Conservation (phyloP, 2,113 vertebrate genomes). For the Tetrao urogallus region DNA sequence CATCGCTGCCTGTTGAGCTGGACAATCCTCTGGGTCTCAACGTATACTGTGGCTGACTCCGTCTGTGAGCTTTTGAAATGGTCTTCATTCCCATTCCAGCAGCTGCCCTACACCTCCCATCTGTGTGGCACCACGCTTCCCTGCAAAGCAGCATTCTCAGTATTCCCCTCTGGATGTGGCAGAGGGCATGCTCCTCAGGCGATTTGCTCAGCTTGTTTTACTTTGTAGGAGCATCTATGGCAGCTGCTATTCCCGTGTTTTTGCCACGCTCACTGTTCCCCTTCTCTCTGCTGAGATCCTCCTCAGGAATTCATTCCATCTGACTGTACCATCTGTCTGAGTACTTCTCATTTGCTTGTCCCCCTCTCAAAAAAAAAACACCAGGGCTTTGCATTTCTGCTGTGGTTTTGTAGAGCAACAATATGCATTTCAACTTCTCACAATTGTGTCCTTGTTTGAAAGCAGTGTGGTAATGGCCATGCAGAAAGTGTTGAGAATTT, state of each 20-base stretch:
- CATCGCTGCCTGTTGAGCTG: not conserved
- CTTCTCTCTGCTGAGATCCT: not conserved
- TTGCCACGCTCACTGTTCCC: not conserved
- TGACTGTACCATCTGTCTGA: conserved; percentile 31
- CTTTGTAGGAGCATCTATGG: not conserved
- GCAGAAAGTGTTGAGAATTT: not conserved
- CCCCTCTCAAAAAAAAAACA: not conserved
- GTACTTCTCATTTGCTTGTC: not conserved
- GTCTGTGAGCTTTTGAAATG: not conserved
- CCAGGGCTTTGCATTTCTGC: not conserved
- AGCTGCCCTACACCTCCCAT: not conserved
- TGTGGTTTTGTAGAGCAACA: not conserved
- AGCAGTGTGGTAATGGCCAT: not conserved
- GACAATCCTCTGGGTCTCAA: not conserved
- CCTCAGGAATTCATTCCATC: conserved; percentile 11
- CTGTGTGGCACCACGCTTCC: not conserved
- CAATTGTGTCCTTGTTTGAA: not conserved
- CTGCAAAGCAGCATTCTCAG: not conserved
- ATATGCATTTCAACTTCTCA: not conserved
- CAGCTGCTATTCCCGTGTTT: not conserved
- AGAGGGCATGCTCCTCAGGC: not conserved
- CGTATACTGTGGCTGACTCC: not conserved
- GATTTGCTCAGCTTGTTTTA: not conserved
- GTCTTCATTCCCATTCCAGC: not conserved
- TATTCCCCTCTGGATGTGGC: not conserved